These are phyloP conservation scores for Tympanuchus pallidicinctus DNA, from an alignment of 2,113 vertebrate species.

Conservation along the genomic window DNA sequence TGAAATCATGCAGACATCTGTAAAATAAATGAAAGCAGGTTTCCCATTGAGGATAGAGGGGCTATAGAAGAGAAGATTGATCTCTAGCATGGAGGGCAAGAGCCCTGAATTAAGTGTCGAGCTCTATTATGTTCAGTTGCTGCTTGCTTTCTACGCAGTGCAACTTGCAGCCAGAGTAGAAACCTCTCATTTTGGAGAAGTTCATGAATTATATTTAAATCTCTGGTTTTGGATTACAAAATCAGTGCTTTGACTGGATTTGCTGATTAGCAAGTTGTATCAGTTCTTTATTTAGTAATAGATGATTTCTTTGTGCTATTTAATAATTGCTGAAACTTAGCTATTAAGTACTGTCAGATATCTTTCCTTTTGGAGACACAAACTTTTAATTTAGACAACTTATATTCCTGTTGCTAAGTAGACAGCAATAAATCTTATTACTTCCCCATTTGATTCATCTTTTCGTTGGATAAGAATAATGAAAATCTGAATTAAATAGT, in stretches of 20 bases:
- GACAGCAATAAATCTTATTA: slow-evolving; percentile 10
- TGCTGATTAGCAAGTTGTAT: not conserved
- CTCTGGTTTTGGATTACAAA: not conserved
- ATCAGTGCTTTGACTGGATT: not conserved
- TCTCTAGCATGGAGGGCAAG: not conserved
- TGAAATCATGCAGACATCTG: not conserved
- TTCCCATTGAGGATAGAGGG: not conserved
- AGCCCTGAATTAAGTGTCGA: not conserved
- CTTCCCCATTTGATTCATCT: not conserved
- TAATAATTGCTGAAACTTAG: not conserved
- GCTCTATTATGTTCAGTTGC: not conserved
- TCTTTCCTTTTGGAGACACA: not conserved
- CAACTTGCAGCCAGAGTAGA: not conserved
- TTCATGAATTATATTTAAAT: not conserved
- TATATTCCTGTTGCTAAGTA: not conserved
- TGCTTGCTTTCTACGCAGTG: not conserved
- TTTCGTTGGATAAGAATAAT: not conserved
- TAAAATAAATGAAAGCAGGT: not conserved
- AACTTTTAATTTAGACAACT: not conserved
- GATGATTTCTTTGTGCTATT: not conserved
- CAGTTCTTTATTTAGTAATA: not conserved
- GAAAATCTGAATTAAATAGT: not conserved
- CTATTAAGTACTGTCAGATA: not conserved
- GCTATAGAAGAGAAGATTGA: not conserved
- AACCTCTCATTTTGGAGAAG: not conserved